Evolutionary conservation across 2,113 vertebrate genomes (phyloP).

Genomic region (Grammomys surdaster): DNA sequence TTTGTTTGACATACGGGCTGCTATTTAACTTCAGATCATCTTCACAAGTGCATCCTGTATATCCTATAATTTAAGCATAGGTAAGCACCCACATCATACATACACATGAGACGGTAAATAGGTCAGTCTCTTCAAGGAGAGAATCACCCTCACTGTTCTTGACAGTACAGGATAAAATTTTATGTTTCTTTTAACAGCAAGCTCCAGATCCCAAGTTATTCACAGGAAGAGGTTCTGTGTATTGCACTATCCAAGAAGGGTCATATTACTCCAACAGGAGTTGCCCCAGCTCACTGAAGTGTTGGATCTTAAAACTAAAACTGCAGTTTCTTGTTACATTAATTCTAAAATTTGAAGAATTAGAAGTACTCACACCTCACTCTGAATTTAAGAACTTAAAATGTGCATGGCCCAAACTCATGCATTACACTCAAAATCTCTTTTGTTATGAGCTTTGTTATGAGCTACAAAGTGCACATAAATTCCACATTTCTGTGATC

Average conservation of each 20-base stretch:
- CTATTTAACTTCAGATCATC: neutral
- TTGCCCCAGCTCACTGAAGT: too few species aligned
- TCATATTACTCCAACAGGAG: neutral
- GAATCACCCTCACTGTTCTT: neutral
- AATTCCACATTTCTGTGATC: neutral
- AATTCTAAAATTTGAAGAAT: neutral
- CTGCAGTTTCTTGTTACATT: neutral
- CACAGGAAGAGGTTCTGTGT: neutral
- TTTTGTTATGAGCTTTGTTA: neutral
- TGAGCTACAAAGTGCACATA: neutral
- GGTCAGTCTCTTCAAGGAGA: neutral
- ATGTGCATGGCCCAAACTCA: neutral
- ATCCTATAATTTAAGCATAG: neutral
- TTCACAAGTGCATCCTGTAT: neutral
- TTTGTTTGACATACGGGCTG: neutral
- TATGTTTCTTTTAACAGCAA: neutral
- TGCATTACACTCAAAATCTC: neutral
- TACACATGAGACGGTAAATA: neutral
- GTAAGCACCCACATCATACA: neutral
- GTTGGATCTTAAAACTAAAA: neutral
- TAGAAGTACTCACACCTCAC: neutral
- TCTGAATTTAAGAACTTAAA: neutral
- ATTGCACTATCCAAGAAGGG: neutral
- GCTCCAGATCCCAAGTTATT: neutral
- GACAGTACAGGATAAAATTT: neutral